Conservation (phyloP, 1,140 invertebrate genomes). For the Zaprionus vittiger region DNA sequence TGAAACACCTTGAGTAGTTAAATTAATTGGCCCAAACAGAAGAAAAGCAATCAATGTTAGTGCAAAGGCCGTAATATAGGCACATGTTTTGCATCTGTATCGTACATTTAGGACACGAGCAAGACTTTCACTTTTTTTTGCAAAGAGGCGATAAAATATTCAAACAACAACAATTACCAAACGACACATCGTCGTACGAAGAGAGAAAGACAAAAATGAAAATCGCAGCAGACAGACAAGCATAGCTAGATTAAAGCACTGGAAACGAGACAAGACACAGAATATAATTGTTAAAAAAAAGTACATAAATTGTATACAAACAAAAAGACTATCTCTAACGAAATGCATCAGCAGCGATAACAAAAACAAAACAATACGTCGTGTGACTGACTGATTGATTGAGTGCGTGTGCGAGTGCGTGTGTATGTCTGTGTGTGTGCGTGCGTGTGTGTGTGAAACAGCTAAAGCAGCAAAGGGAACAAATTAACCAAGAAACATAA, state of each 20-base stretch:
- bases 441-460: slow-evolving; percentile 17
- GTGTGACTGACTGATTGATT: slow-evolving; percentile 22
- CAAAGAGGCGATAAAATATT: slow-evolving; percentile 46
- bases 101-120: slow-evolving; percentile 27
- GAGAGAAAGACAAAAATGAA: slow-evolving; percentile 41
- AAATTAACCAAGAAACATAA: slow-evolving; percentile 36
- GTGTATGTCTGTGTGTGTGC: slow-evolving; percentile 19
- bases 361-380: slow-evolving; percentile 42
- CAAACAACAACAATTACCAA: slow-evolving; percentile 57
- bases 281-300: slow-evolving; percentile 29
- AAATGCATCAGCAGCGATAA: slow-evolving; percentile 45
- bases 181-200: slow-evolving; percentile 30
- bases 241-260: slow-evolving; percentile 25
- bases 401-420: slow-evolving; percentile 10
- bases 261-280: slow-evolving; percentile 10
- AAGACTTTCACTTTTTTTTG: slow-evolving; percentile 57
- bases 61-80: neutral
- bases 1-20: slow-evolving; percentile 23
- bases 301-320: slow-evolving; percentile 30
- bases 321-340: slow-evolving; percentile 13
- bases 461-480: slow-evolving; percentile 32
- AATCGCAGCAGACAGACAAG: slow-evolving; percentile 36
- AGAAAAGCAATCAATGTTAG: slow-evolving; percentile 6
- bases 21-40: slow-evolving; percentile 12
- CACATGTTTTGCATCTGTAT: slow-evolving; percentile 19